A percentile compares a stretch with the other conserved stretches of the same genome.
Evolutionary conservation across 2,797 vertebrate genomes (phyloP).

Genomic region (Acipenser oxyrinchus): DNA sequence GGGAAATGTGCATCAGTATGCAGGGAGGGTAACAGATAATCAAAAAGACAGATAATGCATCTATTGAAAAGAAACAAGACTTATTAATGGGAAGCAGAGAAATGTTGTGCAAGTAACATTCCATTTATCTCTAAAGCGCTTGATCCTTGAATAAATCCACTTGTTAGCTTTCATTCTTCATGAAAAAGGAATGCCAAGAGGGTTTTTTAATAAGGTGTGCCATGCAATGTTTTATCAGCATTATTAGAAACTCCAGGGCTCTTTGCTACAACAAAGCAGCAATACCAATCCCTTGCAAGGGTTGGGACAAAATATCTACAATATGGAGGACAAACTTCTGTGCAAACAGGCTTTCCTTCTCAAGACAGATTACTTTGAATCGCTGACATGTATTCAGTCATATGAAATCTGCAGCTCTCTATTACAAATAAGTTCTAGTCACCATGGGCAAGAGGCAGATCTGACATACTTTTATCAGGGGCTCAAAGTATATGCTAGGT

Average conservation of each 20-base stretch:
- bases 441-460: too few species aligned
- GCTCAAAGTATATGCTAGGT: too few species aligned
- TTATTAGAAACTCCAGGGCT: slow-evolving; percentile 3
- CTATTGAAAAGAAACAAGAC: slow-evolving; percentile 4
- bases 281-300: neutral
- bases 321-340: slow-evolving; percentile 6
- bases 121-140: slow-evolving; percentile 34
- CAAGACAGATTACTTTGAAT: too few species aligned
- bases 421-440: too few species aligned
- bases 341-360: too few species aligned
- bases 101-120: neutral
- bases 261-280: slow-evolving; percentile 29
- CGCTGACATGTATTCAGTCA: too few species aligned
- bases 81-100: neutral
- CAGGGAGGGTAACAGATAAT: neutral
- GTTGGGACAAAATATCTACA: too few species aligned
- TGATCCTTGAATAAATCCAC: slow-evolving; percentile 33
- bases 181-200: slow-evolving; percentile 14
- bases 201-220: too few species aligned
- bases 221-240: too few species aligned
- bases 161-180: neutral
- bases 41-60: slow-evolving; percentile 7
- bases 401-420: too few species aligned
- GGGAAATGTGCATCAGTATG: neutral
- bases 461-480: too few species aligned